Base-by-base conservation (phyloP, 2,113 vertebrate species). In the Vulpes ferrilata region DNA sequence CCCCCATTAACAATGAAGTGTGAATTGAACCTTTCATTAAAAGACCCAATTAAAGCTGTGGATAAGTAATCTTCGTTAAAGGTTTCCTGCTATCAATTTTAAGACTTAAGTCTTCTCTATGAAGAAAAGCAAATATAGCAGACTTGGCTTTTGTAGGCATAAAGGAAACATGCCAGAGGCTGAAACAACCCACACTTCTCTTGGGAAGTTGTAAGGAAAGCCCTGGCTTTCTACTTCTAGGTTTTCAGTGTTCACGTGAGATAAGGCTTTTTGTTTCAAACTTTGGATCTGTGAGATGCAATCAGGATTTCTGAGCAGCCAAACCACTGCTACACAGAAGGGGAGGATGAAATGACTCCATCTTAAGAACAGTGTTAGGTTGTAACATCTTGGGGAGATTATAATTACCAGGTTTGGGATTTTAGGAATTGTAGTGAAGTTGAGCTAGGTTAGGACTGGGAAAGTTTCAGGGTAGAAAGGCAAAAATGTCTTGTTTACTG, bases 1-100 rank as follows among this genome's bases (percentile, higher is more conserved):
- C 17, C 9, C 11, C 35, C 53, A 55, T 88, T 32, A 55, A n/a
- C 51, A 81, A 60, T 88, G 27, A 60, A 67, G 48, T 57, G 48
- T 83, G 64, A 94, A 80, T n/a, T 86, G 48, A 87, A 84, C 78
- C 11, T 80, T 91, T 93, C 30, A 30, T 69, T 90, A 88, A 90
- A 53, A 64, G 20, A 32, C 53, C 57, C 38, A 82, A 22, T 51
- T 92, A 71, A 89, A 80, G 43, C 38, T 92, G 53, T n/a, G n/a
- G 80, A 17, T 80, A 89, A 86, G 51, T 65, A 86, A 90, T 57
- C 32, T 71, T 91, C 22, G 69, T 67, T 82, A 96, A 79, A 73
- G 43, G 22, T 81, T 80, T 78, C 69, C 85, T 80, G 69, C 20
- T 57, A 11, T 62, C 19, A 65, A n/a, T 86, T 89, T 62, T 83